Conservation (phyloP, 2,113 vertebrate species). For the Eidolon helvum region DNA sequence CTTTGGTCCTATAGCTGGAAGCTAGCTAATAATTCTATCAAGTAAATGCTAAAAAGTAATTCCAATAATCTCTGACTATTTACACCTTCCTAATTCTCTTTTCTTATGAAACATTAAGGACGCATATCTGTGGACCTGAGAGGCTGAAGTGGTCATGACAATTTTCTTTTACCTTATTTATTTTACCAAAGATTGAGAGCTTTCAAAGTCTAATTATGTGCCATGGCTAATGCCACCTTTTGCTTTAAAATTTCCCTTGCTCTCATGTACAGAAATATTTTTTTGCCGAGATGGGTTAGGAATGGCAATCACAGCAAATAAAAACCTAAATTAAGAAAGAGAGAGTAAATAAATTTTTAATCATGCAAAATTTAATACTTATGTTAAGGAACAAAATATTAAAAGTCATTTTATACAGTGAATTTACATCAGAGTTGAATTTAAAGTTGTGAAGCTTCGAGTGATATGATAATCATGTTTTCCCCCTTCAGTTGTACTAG, state of each 20-base stretch:
- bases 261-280: slow-evolving; percentile 45
- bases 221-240: slow-evolving; percentile 6
- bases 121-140: background rate
- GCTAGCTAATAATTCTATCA: background rate
- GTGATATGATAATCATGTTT: slow-evolving; percentile 86
- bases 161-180: slow-evolving; percentile 69
- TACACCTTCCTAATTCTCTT: background rate
- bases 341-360: slow-evolving; percentile 85
- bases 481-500: slow-evolving; percentile 78
- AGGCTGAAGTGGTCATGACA: slow-evolving; percentile 45
- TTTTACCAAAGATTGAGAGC: slow-evolving; percentile 58
- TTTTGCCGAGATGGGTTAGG: slow-evolving; percentile 65
- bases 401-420: slow-evolving; percentile 86
- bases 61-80: background rate
- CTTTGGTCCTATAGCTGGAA: background rate
- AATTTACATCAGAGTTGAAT: slow-evolving; percentile 83
- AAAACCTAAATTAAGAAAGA: slow-evolving; percentile 82
- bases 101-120: background rate
- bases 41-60: slow-evolving; percentile 11
- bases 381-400: slow-evolving; percentile 86
- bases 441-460: slow-evolving; percentile 82
- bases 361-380: slow-evolving; percentile 85
- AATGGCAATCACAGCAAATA: slow-evolving; percentile 78
- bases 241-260: slow-evolving; percentile 23
- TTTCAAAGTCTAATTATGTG: slow-evolving; percentile 59